Evolutionary conservation across 2,797 vertebrate species (phyloP), one percentile per base, ranked within the genome.

Genomic region (Varecia variegata): DNA sequence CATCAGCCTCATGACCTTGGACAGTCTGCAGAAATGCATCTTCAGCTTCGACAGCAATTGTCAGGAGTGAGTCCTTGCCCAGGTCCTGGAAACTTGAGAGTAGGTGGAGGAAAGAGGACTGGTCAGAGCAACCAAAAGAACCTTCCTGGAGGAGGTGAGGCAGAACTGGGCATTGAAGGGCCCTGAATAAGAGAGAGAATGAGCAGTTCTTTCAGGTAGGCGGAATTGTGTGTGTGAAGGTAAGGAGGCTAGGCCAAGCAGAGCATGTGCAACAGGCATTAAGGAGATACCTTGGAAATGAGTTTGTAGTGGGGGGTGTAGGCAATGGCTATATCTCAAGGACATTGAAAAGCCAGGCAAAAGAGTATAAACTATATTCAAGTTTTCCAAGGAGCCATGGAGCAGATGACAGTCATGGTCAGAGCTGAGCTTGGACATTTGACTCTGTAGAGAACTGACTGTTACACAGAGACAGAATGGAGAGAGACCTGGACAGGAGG

Each of bases 11-110:
- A 99, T 99, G 99, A 99, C 99, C 0, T 97, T 99, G 96, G 99
- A 99, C 98, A 99, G 98, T 45, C 98, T 99, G 23, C 98, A 99
- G 85, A 99, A 98, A 93, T 99, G 99, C 40, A 98, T 99, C 90
- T 99, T 99, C 96, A 99, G 99, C 98, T 98, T 99, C 4, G 96
- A 98, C 96, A 99, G 99, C 98, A 98, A 98, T 98, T 99, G 99
- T 94, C 99, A 99, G 97, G 98, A 99, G 99, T 99, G 97, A 99
- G 99, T 93, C 25, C 7, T 58, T 45, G 8, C 27, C 11, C 14
- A 20, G 13, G 40, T 56, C 21, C 32, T 71, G 27, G 62, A n/a
- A 43, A 60, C 27, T 50, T 18, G 8, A 11, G 38, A 79, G 35
- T 52, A 52, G 10, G 1, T 30, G 5, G 35, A 3, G 54, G 5